Evolutionary conservation across 2,888 invertebrate species (phyloP).

Genomic region (Bembecia ichneumoniformis): DNA sequence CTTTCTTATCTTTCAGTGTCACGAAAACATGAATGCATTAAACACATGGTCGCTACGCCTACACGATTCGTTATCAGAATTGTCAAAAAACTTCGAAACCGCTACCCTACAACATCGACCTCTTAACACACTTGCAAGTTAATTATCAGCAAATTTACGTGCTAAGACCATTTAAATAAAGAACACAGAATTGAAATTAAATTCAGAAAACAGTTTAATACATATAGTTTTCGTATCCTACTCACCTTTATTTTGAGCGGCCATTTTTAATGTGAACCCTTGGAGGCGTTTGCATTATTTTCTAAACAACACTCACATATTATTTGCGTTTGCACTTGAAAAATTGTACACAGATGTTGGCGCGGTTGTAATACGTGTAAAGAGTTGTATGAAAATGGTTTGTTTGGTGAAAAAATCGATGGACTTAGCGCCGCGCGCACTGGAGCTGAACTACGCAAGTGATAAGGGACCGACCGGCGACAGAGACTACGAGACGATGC

Average conservation of each 20-base stretch:
- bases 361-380: slow-evolving; percentile 47
- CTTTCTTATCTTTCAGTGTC: slow-evolving; percentile 33
- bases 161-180: too few relatives aligned
- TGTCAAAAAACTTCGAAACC: slow-evolving; percentile 34
- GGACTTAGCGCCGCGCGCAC: slow-evolving; percentile 52
- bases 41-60: slow-evolving; percentile 54
- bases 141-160: slow-evolving; percentile 12
- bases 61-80: slow-evolving; percentile 47
- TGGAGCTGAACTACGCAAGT: slow-evolving; percentile 36
- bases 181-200: too few relatives aligned
- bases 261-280: slow-evolving; percentile 41
- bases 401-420: slow-evolving; percentile 66
- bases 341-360: not conserved
- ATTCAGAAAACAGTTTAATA: too few relatives aligned
- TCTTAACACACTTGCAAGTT: slow-evolving; percentile 8
- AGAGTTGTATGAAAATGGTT: slow-evolving; percentile 49
- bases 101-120: slow-evolving; percentile 25
- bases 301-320: slow-evolving; percentile 38
- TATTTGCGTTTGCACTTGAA: slow-evolving; percentile 13
- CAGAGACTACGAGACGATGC: not conserved
- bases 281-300: slow-evolving; percentile 46
- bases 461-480: slow-evolving; percentile 31
- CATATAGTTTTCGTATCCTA: slow-evolving; percentile 7
- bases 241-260: slow-evolving; percentile 63
- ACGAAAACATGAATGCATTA: slow-evolving; percentile 43